phyloP scores from a whole-genome alignment of 2,113 vertebrate species.

The Gambusia holbrooki region DNA sequence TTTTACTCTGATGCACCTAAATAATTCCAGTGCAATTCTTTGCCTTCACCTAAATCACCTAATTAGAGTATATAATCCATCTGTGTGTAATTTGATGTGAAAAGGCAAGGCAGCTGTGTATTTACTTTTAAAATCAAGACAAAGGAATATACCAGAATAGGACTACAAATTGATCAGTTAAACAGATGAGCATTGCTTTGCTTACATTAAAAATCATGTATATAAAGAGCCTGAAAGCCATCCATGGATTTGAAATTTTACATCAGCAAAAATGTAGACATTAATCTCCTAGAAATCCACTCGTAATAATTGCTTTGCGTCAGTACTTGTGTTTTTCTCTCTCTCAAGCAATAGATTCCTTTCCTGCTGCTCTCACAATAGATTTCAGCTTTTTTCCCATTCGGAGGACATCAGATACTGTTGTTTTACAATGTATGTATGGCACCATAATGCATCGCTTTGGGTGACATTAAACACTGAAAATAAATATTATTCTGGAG shows the following conservation, averaged over 20 bases:
- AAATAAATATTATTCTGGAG: background rate
- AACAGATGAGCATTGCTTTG: background rate
- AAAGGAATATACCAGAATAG: background rate
- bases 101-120: background rate
- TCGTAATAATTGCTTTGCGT: background rate
- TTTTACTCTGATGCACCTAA: too few relatives aligned
- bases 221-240: background rate
- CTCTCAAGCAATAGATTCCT: background rate
- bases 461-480: background rate
- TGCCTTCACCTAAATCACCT: too few relatives aligned
- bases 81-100: background rate
- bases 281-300: background rate
- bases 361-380: background rate
- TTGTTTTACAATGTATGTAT: background rate
- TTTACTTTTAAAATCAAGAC: background rate
- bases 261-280: background rate
- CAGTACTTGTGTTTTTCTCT: background rate
- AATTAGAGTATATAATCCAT: too few relatives aligned
- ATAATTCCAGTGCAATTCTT: too few relatives aligned
- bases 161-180: background rate
- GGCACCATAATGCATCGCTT: background rate
- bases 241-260: background rate
- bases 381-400: background rate
- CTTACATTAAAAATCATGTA: background rate
- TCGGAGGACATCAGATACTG: background rate